Evolutionary conservation across 2,797 vertebrate genomes (phyloP).

Genomic region (Clamator glandarius): DNA sequence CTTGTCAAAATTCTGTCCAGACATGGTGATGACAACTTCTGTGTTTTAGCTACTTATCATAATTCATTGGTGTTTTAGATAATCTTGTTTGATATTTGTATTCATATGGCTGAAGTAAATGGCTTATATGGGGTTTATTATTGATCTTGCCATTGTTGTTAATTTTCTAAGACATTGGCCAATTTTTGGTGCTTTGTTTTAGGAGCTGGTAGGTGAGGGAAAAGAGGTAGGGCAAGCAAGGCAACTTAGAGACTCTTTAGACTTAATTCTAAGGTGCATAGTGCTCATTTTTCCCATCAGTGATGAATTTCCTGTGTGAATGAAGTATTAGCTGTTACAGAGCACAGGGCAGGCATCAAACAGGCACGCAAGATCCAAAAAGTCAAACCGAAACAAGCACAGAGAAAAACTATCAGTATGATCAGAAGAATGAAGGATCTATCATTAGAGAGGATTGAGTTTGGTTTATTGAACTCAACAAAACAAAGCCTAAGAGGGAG

Average conservation of each 20-base stretch:
- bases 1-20: conserved; percentile 72
- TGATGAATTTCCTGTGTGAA: not conserved
- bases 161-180: not conserved
- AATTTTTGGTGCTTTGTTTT: not conserved
- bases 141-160: not conserved
- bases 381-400: not conserved
- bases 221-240: not conserved
- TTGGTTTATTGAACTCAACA: not conserved
- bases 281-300: not conserved
- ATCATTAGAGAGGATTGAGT: not conserved
- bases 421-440: not conserved
- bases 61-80: conserved; percentile 68
- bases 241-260: not conserved
- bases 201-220: not conserved
- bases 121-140: conserved; percentile 32
- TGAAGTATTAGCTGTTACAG: not conserved
- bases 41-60: conserved; percentile 68
- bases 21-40: conserved; percentile 72
- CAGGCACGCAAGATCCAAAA: not conserved
- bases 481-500: not conserved
- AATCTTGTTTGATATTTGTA: conserved; percentile 66
- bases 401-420: not conserved
- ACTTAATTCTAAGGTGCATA: not conserved
- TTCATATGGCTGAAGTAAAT: conserved; percentile 52
- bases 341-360: not conserved